Conservation (phyloP, 2,888 invertebrate genomes). For the Hypercompe scribonia region DNA sequence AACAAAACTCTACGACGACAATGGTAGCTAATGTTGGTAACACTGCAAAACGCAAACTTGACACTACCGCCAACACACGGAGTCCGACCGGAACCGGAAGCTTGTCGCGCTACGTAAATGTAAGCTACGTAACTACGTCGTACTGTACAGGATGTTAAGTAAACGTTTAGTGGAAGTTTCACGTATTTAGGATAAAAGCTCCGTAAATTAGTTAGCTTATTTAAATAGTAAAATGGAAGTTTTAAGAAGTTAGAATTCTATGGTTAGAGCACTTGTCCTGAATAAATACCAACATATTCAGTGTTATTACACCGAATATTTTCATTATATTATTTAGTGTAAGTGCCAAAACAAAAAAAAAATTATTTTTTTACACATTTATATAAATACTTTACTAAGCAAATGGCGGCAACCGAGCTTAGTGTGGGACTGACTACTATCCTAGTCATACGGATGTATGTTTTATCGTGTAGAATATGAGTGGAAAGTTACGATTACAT, state of each 20-base stretch:
- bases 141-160: conserved; percentile 40
- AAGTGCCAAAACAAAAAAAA: no score
- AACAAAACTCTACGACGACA: conserved; percentile 44
- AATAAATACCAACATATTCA: no score
- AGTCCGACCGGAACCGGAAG: conserved; percentile 61
- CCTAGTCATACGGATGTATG: no score
- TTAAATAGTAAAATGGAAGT: neutral
- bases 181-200: conserved; percentile 15
- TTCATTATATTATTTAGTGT: no score
- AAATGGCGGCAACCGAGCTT: no score
- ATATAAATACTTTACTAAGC: no score
- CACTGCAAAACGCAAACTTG: conserved; percentile 60
- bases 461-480: no score
- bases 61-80: conserved; percentile 59
- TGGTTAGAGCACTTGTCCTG: no score
- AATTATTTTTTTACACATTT: no score
- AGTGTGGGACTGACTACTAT: neutral
- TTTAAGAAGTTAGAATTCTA: no score
- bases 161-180: conserved; percentile 47
- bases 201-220: conserved; percentile 3
- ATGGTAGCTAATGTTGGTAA: conserved; percentile 56
- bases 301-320: no score
- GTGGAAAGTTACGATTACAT: neutral
- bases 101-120: conserved; percentile 47
- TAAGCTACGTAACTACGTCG: conserved; percentile 28